Evolutionary conservation across 1,140 invertebrate genomes (phyloP), one percentile per base, ranked within the genome.

Genomic region (Drosophila orena): DNA sequence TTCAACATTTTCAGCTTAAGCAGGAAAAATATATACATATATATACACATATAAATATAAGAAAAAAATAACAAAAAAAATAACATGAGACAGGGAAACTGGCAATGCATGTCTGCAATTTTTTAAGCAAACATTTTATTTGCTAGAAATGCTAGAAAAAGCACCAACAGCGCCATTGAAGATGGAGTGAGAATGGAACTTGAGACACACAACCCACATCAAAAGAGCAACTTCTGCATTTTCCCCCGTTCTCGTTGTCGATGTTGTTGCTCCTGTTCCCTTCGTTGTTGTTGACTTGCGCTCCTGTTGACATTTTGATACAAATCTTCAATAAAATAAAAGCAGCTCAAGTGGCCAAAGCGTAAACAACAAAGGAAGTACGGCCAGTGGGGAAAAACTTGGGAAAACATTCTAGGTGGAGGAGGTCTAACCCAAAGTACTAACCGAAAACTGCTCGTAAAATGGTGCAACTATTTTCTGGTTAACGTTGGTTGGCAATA

Each of bases 281-380:
- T 37, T 52, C 54, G 47, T 71, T 66, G 72, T 52, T 73, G 80
- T 76, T 83, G 79, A 83, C 75, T 79, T 78, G 69, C 74, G 68
- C 69, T 74, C 62, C 61, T 88, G 75, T 86, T 86, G 83, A 88
- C 83, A 81, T 86, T 81, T 78, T 88, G 75, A 81, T 81, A 86
- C 83, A 88, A 86, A 81, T 86, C 81, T 86, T 81, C 78, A 86
- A 86, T 85, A 80, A 80, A 85, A 85, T 80, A 85, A 85, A 85
- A 85, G 77, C 69, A 85, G 59, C 68, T 85, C 81, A 85, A 85
- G 76, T 79, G 65, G 66, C 64, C 80, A 56, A 55, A 60, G 53
- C 75, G 79, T 50, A 71, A 81, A 70, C 62, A 79, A 66, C 69
- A 38, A 52, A 40, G 66, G 22, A 14, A 64, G 42, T 43, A 47